phyloP scores from a whole-genome alignment of 2,797 vertebrate species.

The Crenuchus spilurus region DNA sequence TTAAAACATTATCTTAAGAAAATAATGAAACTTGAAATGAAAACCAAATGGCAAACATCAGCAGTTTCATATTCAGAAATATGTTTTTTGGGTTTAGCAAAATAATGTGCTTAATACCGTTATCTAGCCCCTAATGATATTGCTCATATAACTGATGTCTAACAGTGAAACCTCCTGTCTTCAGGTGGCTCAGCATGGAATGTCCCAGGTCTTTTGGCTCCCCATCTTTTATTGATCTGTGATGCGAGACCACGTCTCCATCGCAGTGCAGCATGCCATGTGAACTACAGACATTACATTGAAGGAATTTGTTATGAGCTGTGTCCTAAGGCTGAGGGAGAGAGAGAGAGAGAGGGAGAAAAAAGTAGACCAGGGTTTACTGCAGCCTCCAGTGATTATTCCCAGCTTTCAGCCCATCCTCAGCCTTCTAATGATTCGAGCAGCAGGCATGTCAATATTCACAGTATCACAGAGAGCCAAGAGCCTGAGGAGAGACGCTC shows the following conservation, averaged over 20 bases:
- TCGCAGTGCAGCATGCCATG: not conserved
- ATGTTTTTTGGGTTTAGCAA: not conserved
- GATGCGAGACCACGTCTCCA: constrained; percentile 1
- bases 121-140: not conserved
- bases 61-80: not conserved
- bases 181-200: not conserved
- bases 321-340: constrained; percentile 20
- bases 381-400: constrained; percentile 76
- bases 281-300: constrained; percentile 31
- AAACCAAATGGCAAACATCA: not conserved
- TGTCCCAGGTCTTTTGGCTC: not conserved
- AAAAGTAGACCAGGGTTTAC: constrained; percentile 67
- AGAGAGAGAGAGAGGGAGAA: not conserved
- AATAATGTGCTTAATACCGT: not conserved
- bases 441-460: constrained; percentile 63
- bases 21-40: no score
- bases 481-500: constrained; percentile 49
- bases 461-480: constrained; percentile 46
- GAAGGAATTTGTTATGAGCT: constrained; percentile 42
- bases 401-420: constrained; percentile 67
- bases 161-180: not conserved
- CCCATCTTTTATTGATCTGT: constrained; percentile 10
- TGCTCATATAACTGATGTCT: not conserved
- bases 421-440: constrained; percentile 62
- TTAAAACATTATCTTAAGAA: no score